Percentiles rank a stretch among this genome's conserved stretches.
Conservation (phyloP, 2,113 vertebrate genomes). For the Myiagra hebetior region DNA sequence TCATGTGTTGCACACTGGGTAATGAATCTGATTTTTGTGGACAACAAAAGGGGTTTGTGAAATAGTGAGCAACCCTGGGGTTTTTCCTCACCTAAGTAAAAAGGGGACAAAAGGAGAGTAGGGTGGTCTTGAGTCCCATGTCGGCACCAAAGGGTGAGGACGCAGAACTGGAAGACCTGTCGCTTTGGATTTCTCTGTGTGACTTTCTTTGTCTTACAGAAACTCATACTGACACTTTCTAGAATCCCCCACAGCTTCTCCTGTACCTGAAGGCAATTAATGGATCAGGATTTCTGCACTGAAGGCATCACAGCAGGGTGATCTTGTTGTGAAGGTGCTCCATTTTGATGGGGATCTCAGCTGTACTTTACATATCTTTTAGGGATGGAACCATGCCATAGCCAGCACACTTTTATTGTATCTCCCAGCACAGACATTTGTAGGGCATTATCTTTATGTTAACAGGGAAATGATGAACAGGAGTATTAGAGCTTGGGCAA, state of each 20-base stretch:
- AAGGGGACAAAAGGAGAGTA: neutral
- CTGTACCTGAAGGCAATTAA: neutral
- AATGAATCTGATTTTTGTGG: neutral
- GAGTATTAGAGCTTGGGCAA: neutral
- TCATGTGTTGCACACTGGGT: neutral
- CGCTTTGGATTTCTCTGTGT: neutral
- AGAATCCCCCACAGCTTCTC: neutral
- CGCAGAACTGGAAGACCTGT: neutral
- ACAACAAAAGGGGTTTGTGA: neutral
- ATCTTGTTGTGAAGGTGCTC: neutral
- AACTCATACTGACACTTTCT: neutral
- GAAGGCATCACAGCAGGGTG: neutral
- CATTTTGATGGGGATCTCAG: neutral
- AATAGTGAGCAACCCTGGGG: accelerated
- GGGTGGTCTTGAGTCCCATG: neutral
- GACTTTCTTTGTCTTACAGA: neutral
- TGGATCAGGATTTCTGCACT: neutral
- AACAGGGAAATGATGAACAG: neutral
- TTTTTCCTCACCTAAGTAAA: neutral
- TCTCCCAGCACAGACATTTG: neutral
- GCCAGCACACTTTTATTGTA: neutral
- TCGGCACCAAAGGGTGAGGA: accelerated
- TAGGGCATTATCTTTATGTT: neutral
- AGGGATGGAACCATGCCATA: neutral
- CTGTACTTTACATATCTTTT: accelerated